phyloP scores from a whole-genome alignment of 2,888 invertebrate species.

The Macrosiphum euphorbiae region DNA sequence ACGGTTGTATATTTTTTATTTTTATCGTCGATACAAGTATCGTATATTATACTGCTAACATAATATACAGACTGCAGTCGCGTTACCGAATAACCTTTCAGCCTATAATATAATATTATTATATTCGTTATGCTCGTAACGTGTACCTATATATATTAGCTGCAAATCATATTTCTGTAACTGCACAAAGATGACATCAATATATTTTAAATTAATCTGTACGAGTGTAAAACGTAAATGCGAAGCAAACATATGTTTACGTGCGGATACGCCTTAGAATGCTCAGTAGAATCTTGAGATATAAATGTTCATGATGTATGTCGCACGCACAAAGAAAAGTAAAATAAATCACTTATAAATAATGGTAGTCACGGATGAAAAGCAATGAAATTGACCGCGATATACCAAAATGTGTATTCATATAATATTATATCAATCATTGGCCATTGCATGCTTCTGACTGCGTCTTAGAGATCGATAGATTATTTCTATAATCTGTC shows the following conservation, averaged over 20 bases:
- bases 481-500: not conserved
- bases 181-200: not conserved
- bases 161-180: not conserved
- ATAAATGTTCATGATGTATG: not conserved
- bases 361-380: conserved; percentile 62
- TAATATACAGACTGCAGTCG: not conserved
- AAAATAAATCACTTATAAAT: conserved; percentile 13
- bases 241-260: conserved; percentile 30
- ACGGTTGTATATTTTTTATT: not conserved
- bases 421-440: conserved; percentile 1
- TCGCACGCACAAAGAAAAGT: not conserved
- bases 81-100: not conserved
- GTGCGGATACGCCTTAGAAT: conserved; percentile 5
- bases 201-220: not conserved
- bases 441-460: not conserved
- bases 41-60: not conserved
- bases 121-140: not conserved
- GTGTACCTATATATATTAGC: not conserved
- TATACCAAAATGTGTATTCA: conserved; percentile 49
- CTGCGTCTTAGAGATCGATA: not conserved
- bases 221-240: not conserved
- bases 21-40: not conserved
- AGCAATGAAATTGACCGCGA: conserved; percentile 57
- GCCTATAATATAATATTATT: not conserved
- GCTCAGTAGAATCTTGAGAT: not conserved